Evolutionary conservation across 2,888 invertebrate genomes (phyloP), one percentile per base, ranked within the genome.

Genomic region (Apamea sordens): DNA sequence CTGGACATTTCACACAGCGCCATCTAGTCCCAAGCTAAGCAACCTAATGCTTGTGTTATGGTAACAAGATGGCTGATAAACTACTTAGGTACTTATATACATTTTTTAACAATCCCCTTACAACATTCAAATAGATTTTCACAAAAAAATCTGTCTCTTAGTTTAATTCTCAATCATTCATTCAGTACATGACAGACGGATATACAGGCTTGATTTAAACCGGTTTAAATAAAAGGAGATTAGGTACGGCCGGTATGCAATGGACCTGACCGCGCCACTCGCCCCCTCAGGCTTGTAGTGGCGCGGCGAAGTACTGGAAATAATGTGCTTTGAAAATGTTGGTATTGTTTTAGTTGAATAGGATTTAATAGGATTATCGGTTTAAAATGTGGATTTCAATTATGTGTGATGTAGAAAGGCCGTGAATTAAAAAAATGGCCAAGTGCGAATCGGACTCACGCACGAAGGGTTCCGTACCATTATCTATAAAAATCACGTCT

Each of bases 231-330:
- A 73, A 72, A 76, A 61, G 63, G 65, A 50, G 72, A 18, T 36
- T 76, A 59, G 32, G 36, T 64, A 61, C 50, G 63, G 70, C 41
- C n/a, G 36, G 70, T 24, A 32, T 65, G 70, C 69, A 68, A 59
- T 77, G 32, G 47, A 77, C 18, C 85, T 76, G 80, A 77, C 82
- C 70, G 56, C 47, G 24, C 76, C 74, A 65, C 13, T 44, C 63
- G 21, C 24, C 44, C 50, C 71, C 73, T 59, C 71, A 32, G 79
- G 75, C 65, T 11, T 53, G 36, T 24, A 56, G 44, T 78, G 72
- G 69, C 21, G n/a, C 21, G 15, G 15, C 21, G 32, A 15, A 44
- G 21, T 32, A n/a, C 11, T 28, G 24, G 41, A 21, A 44, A 53
- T 65, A 47, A 47, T 64, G 28, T n/a, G 67, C 68, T 65, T 74